Evolutionary conservation across 2,113 vertebrate genomes (phyloP), one percentile per base, ranked within the genome.

Genomic region (Choloepus hoffmanni): DNA sequence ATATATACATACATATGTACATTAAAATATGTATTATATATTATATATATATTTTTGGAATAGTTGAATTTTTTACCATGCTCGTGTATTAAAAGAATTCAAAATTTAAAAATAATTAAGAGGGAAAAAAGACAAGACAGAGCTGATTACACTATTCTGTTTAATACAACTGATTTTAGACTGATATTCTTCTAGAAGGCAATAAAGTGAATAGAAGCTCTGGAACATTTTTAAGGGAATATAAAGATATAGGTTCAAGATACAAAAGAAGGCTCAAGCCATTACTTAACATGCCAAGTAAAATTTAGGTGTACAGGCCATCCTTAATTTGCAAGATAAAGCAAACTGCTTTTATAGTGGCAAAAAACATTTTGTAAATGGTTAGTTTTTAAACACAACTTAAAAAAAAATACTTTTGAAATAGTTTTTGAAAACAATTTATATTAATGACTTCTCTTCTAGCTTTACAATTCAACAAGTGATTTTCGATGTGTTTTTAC

Each of bases 401-500:
- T 74, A 63, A 78, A 5, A 73, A 91, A 40, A 90, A 48, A 50
- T n/a, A 50, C 5, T 78, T 89, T 36, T 58, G 36, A 93, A 81
- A 90, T 16, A 43, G 21, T 21, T 72, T 87, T 88, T 50, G 26
- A 73, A 95, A 86, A 68, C 26, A 74, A 67, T 77, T 78, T 82
- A 93, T 40, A 26, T 77, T 77, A 63, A 67, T 40, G 33, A 43
- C 68, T 85, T 89, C 15, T 95, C 40, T 76, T 58, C 45, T 23
- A 85, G 45, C 26, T 40, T 84, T 89, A 87, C 0, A 50, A 92
- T 76, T 83, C 24, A 84, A 68, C 60, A 89, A 68, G 53, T 48
- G 1, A 76, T 84, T 10, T 68, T 60, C 15, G 19, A 24, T 72
- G 36, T 70, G 30, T 62, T 62, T 95, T 76, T 26, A 76, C 65